phyloP scores from a whole-genome alignment of 2,888 invertebrate genomes.

The Xestia c-nigrum region DNA sequence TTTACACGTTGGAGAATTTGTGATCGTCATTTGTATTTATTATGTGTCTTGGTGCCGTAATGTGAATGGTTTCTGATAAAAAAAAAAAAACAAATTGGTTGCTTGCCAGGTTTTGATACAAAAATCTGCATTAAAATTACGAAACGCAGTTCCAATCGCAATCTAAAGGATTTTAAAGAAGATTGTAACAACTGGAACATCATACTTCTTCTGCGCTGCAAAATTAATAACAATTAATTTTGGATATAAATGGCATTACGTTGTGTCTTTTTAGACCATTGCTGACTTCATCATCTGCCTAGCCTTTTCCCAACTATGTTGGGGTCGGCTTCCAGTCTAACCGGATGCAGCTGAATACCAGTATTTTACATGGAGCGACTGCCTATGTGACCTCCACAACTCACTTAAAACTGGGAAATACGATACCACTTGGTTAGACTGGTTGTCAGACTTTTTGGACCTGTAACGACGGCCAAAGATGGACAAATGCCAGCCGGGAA shows the following conservation, averaged over 20 bases:
- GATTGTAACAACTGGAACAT: not conserved
- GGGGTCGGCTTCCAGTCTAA: too few species aligned
- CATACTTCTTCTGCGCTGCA: not conserved
- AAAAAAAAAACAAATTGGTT: not conserved
- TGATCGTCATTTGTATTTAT: constrained; percentile 32
- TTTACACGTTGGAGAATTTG: constrained; percentile 15
- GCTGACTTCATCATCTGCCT: too few species aligned
- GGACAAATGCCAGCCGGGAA: too few species aligned
- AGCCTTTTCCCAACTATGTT: too few species aligned
- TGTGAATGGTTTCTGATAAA: not conserved
- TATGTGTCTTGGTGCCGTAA: not conserved
- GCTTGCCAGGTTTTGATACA: not conserved
- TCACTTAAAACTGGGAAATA: too few species aligned
- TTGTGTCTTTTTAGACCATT: too few species aligned
- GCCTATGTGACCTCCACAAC: too few species aligned
- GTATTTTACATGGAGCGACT: too few species aligned
- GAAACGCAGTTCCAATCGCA: not conserved
- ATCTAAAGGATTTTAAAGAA: not conserved
- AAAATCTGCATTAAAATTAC: not conserved
- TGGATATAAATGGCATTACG: not conserved
- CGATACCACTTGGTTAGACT: too few species aligned
- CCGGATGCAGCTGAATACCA: too few species aligned
- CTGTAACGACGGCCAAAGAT: too few species aligned
- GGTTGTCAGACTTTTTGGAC: too few species aligned
- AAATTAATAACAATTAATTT: not conserved